These are phyloP conservation scores for Ephialtes manifestator DNA, from an alignment of 2,888 invertebrate species.

Conservation along the genomic window DNA sequence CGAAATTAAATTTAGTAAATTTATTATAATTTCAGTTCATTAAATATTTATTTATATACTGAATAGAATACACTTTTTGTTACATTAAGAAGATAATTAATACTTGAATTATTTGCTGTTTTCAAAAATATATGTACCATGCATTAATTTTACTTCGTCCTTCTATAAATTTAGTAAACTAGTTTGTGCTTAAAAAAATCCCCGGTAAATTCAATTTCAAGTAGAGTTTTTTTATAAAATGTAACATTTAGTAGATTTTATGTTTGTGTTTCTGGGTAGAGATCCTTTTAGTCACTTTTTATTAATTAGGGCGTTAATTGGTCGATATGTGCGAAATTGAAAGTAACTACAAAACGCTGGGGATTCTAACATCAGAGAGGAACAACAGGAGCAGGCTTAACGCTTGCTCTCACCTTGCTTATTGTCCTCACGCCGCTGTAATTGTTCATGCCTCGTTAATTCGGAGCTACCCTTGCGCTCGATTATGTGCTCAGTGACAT, in stretches of 20 bases:
- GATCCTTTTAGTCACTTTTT: conserved; percentile 11
- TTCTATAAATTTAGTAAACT: no score
- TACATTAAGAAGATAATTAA: no score
- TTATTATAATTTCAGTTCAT: no score
- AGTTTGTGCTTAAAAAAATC: no score
- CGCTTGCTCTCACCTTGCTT: background rate
- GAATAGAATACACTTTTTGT: no score
- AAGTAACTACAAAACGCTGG: conserved; percentile 1
- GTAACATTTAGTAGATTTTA: background rate
- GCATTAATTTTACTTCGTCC: no score
- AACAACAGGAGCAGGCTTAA: background rate
- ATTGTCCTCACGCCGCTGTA: conserved; percentile 27
- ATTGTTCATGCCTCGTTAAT: conserved; percentile 50
- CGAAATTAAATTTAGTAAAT: no score
- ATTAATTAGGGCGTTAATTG: conserved; percentile 8
- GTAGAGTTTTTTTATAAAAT: no score
- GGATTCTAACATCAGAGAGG: background rate
- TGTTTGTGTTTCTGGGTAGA: background rate
- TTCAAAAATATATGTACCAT: no score
- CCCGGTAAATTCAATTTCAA: no score
- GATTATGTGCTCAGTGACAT: background rate
- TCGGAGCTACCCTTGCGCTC: background rate
- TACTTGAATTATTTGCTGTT: no score
- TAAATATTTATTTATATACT: no score
- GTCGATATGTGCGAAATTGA: background rate